These are phyloP conservation scores for Cacatua alba DNA, from an alignment of 2,113 vertebrate species.

Conservation along the genomic window DNA sequence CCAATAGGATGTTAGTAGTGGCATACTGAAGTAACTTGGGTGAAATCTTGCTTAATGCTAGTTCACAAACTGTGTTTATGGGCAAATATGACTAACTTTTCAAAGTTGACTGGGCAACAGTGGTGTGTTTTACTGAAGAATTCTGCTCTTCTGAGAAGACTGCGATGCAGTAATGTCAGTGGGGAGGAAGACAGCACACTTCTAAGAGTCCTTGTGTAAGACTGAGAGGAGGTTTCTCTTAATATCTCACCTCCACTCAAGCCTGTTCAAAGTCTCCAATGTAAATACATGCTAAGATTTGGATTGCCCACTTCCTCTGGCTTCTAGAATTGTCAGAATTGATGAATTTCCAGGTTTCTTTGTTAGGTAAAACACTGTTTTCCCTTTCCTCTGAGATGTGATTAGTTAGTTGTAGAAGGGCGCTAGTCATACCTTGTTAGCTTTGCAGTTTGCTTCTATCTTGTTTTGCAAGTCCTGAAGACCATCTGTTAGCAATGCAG, in stretches of 20 bases:
- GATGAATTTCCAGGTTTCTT: background rate
- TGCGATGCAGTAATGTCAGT: too few relatives aligned
- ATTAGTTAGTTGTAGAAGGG: background rate
- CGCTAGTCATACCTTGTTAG: background rate
- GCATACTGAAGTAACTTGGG: background rate
- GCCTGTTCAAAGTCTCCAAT: background rate
- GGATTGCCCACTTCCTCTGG: background rate
- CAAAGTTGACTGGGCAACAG: background rate
- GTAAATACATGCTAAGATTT: background rate
- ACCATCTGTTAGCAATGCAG: background rate
- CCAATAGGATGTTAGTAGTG: background rate
- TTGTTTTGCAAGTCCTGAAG: background rate
- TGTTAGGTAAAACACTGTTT: background rate
- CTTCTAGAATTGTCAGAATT: background rate
- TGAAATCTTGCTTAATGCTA: background rate
- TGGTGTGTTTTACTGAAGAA: background rate
- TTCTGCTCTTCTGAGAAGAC: background rate
- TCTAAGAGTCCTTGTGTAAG: background rate
- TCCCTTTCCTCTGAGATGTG: background rate
- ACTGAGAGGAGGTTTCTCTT: background rate
- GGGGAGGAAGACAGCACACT: background rate
- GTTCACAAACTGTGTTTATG: background rate
- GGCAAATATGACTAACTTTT: background rate
- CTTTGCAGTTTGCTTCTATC: background rate
- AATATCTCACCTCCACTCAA: background rate